Percentiles rank a stretch among this genome's conserved stretches.
Conservation (phyloP, 2,113 vertebrate genomes). For the Plestiodon gilberti region DNA sequence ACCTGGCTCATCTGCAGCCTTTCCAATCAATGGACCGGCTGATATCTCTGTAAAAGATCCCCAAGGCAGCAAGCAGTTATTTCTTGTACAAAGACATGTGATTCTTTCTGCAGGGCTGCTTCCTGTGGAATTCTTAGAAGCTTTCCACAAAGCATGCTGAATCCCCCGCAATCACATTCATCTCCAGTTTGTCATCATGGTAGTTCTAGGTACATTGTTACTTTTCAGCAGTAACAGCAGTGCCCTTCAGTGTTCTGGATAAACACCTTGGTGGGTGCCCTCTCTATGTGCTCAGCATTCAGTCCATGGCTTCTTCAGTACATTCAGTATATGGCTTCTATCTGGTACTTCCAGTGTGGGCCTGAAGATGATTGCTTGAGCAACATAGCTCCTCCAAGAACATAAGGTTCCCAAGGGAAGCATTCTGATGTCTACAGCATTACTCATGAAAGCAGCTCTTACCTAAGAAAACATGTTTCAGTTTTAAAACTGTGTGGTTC, state of each 20-base stretch:
- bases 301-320: background rate
- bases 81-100: background rate
- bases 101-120: background rate
- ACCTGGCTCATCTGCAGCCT: background rate
- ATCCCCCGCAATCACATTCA: background rate
- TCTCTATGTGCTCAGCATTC: background rate
- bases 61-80: background rate
- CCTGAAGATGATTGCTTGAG: background rate
- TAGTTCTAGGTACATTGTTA: background rate
- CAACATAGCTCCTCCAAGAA: background rate
- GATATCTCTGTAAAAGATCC: background rate
- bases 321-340: background rate
- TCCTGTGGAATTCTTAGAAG: background rate
- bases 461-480: conserved; percentile 8
- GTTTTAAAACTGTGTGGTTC: background rate
- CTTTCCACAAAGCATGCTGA: background rate
- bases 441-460: conserved; percentile 8
- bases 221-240: background rate
- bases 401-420: background rate
- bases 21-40: background rate
- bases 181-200: background rate
- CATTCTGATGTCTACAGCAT: background rate
- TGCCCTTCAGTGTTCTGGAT: background rate
- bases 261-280: background rate
- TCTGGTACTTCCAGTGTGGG: conserved; percentile 1